Evolutionary conservation across 2,797 vertebrate species (phyloP).

Genomic region (Oreortyx pictus): DNA sequence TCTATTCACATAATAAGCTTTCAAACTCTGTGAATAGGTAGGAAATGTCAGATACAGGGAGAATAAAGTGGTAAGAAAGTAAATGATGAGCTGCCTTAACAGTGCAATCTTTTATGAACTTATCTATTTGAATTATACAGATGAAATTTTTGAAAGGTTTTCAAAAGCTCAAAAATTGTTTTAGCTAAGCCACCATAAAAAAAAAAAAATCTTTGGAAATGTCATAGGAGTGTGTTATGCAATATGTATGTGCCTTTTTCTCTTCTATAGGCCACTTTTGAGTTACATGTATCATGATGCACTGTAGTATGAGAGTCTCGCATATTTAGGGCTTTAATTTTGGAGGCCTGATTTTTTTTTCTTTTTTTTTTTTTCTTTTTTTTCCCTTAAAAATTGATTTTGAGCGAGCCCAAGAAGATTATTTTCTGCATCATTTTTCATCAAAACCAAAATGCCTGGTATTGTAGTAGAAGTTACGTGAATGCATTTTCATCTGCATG

Average conservation of each 20-base stretch:
- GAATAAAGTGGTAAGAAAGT: neutral
- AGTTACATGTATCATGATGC: neutral
- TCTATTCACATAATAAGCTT: neutral
- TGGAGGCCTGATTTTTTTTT: rapidly evolving
- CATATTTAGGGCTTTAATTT: neutral
- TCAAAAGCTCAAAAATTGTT: neutral
- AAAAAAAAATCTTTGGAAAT: neutral
- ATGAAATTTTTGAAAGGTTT: neutral
- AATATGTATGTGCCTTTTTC: neutral
- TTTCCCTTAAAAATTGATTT: neutral
- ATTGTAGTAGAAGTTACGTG: neutral
- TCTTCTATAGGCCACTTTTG: neutral
- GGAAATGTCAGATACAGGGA: neutral
- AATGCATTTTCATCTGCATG: neutral
- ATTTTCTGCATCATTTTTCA: neutral
- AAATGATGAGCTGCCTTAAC: neutral
- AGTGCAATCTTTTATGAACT: neutral
- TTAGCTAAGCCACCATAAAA: neutral
- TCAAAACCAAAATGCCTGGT: neutral
- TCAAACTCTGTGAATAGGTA: neutral
- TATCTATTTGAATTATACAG: neutral
- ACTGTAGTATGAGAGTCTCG: neutral
- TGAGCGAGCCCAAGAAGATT: rapidly evolving
- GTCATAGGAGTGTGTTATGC: neutral
- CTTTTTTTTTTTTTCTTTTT: neutral